Evolutionary conservation across 1,140 invertebrate species (phyloP).

Genomic region (Venustaconcha ellipsiformis): DNA sequence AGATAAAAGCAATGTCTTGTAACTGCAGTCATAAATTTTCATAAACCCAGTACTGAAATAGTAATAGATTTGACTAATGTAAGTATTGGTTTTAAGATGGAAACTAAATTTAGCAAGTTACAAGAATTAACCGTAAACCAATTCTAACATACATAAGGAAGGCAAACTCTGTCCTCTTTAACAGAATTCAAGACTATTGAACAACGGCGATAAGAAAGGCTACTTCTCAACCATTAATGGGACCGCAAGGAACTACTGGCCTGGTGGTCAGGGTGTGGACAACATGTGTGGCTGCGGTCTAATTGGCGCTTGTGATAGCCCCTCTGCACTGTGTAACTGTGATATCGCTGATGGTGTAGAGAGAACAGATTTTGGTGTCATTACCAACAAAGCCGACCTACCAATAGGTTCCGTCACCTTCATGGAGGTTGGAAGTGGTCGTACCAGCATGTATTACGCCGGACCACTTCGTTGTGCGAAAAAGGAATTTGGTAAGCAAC

Average conservation of each 20-base stretch:
- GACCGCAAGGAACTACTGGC: conserved; percentile 10
- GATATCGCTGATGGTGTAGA: conserved; percentile 23
- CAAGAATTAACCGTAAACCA: no score
- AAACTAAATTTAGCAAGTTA: no score
- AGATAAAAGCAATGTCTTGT: no score
- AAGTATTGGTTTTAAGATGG: no score
- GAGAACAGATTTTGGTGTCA: conserved; percentile 24
- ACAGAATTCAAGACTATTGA: conserved; percentile 22
- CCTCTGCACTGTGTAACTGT: conserved; percentile 16
- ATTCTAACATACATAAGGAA: no score
- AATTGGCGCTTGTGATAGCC: conserved; percentile 1
- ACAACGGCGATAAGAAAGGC: conserved; percentile 11
- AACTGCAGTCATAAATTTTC: no score
- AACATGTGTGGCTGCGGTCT: conserved; percentile 21
- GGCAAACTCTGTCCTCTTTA: no score
- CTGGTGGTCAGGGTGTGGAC: conserved; percentile 14
- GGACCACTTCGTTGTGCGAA: conserved; percentile 12
- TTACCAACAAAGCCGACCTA: conserved; percentile 17
- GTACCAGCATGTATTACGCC: conserved; percentile 2
- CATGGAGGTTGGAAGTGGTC: conserved; percentile 3
- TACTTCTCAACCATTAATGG: conserved; percentile 14
- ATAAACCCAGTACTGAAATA: no score
- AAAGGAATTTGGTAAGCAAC: conserved; percentile 15
- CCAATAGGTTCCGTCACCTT: conserved; percentile 20
- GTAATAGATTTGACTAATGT: no score